Percentiles rank a stretch among this genome's conserved stretches.
Evolutionary conservation across 2,888 invertebrate genomes (phyloP).

Genomic region (Cenopis cana): DNA sequence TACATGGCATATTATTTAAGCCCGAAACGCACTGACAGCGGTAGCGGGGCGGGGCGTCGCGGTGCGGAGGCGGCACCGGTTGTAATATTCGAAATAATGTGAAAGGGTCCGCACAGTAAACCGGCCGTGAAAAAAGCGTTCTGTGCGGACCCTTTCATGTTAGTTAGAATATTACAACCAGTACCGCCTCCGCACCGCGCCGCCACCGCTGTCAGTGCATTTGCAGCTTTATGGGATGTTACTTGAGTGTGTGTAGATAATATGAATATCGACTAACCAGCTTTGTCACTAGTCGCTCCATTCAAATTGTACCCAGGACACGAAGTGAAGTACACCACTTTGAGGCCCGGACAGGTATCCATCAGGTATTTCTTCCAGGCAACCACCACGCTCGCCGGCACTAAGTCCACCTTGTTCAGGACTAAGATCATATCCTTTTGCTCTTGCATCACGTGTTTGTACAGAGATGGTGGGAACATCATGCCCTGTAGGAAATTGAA

Average conservation of each 20-base stretch:
- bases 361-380: slow-evolving; percentile 95
- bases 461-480: slow-evolving; percentile 96
- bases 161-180: no score
- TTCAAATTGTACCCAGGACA: slow-evolving; percentile 90
- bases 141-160: no score
- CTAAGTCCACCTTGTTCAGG: slow-evolving; percentile 96
- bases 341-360: slow-evolving; percentile 83
- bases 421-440: slow-evolving; percentile 93
- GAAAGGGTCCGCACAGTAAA: no score
- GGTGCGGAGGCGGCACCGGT: no score
- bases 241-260: not conserved
- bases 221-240: no score
- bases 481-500: slow-evolving; percentile 80
- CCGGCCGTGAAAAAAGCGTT: no score
- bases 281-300: slow-evolving; percentile 83
- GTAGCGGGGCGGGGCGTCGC: no score
- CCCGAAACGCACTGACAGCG: no score
- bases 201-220: no score
- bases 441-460: slow-evolving; percentile 89
- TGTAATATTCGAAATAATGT: no score
- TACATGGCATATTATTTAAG: no score
- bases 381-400: slow-evolving; percentile 90
- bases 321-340: slow-evolving; percentile 93
- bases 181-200: no score
- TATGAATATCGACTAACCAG: slow-evolving; percentile 66